Conservation (phyloP, 1,140 invertebrate genomes). For the Polypedilum pembai region DNA sequence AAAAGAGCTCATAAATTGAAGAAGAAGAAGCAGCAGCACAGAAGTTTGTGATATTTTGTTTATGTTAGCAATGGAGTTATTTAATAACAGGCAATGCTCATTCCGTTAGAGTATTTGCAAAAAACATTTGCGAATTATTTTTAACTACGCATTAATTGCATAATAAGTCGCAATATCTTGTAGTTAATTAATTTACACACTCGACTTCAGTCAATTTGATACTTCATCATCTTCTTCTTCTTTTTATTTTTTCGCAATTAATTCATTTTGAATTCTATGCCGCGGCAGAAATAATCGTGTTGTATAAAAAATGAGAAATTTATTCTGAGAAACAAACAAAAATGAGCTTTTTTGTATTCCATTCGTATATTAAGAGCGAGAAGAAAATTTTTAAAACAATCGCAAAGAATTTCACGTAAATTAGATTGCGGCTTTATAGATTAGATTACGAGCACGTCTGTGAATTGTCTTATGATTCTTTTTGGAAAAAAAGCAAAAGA, state of each 20-base stretch:
- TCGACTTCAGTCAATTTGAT: too few species aligned
- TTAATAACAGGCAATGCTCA: too few species aligned
- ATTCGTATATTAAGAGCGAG: too few species aligned
- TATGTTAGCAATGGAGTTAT: background rate
- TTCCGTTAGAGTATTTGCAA: too few species aligned
- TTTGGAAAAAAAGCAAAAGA: background rate
- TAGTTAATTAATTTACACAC: too few species aligned
- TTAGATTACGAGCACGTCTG: constrained; percentile 2
- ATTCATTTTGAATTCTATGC: background rate
- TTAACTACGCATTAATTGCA: too few species aligned
- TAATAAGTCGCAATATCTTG: too few species aligned
- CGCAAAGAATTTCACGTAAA: constrained; percentile 12
- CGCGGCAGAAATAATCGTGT: background rate
- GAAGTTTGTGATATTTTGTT: background rate
- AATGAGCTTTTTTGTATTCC: too few species aligned
- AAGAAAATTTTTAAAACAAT: background rate
- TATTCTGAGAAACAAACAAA: background rate
- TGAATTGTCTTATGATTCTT: background rate
- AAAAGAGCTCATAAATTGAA: too few species aligned
- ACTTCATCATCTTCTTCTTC: too few species aligned
- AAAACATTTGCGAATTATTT: too few species aligned
- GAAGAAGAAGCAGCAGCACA: too few species aligned
- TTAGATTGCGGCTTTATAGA: constrained; percentile 11
- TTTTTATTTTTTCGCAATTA: background rate
- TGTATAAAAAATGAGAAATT: background rate